Percentiles rank a stretch among this genome's conserved stretches.
Conservation (phyloP, 1,140 invertebrate species). For the Mya arenaria region DNA sequence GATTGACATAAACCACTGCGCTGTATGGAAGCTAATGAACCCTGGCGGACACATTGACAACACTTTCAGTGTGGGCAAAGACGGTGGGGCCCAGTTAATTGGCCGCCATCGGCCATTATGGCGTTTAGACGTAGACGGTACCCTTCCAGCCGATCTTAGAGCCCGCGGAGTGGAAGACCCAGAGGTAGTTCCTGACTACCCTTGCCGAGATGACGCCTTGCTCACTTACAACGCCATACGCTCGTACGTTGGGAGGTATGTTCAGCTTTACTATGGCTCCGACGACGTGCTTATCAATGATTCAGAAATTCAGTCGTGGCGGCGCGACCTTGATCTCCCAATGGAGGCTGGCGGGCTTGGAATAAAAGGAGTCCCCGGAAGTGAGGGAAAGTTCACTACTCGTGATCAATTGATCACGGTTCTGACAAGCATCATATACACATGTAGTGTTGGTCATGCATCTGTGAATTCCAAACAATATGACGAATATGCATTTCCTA, state of each 20-base stretch:
- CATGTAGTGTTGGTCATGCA: constrained; percentile 80
- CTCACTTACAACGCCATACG: constrained; percentile 74
- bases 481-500: constrained; percentile 79
- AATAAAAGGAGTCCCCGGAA: constrained; percentile 63
- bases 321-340: constrained; percentile 17
- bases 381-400: constrained; percentile 61
- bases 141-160: constrained; percentile 54
- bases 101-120: not conserved
- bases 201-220: constrained; percentile 81
- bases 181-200: constrained; percentile 78
- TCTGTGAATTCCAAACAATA: constrained; percentile 80
- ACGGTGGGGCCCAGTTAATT: not conserved
- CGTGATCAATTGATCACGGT: constrained; percentile 74
- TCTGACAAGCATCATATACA: constrained; percentile 78
- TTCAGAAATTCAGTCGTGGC: constrained; percentile 21
- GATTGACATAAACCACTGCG: constrained; percentile 77
- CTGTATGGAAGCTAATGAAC: not conserved
- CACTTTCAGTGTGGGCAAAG: not conserved
- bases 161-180: constrained; percentile 69
- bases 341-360: not conserved
- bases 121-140: constrained; percentile 50
- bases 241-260: constrained; percentile 74
- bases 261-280: constrained; percentile 55
- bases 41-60: not conserved
- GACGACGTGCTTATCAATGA: not conserved